A percentile compares a stretch with the other conserved stretches of the same genome.
phyloP scores from a whole-genome alignment of 2,888 invertebrate genomes.

The Leistus spinibarbis region DNA sequence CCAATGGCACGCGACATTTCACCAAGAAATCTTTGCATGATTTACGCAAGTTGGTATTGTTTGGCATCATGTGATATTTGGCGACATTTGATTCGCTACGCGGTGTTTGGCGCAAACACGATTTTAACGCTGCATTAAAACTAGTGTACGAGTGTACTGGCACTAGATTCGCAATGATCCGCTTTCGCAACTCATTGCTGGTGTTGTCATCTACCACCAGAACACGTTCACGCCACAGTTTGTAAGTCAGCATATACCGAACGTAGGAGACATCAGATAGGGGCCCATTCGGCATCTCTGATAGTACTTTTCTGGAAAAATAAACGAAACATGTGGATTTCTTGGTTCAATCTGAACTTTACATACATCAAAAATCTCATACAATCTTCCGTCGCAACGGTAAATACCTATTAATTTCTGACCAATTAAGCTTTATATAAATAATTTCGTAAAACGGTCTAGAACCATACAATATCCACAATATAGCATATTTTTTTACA shows the following conservation, averaged over 20 bases:
- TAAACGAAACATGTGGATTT: not conserved
- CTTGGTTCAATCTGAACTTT: not conserved
- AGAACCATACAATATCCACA: too few species aligned
- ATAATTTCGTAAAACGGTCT: too few species aligned
- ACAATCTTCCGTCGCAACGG: too few species aligned
- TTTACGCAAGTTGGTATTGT: slow-evolving; percentile 21
- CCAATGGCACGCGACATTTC: slow-evolving; percentile 9
- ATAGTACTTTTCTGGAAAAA: slow-evolving; percentile 27
- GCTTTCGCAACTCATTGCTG: not conserved
- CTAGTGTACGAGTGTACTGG: slow-evolving; percentile 11
- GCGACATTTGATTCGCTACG: slow-evolving; percentile 15
- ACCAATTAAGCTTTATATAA: too few species aligned
- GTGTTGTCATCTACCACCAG: slow-evolving; percentile 4
- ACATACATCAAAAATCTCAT: too few species aligned
- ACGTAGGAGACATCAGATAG: slow-evolving; percentile 25
- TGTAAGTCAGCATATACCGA: slow-evolving; percentile 27
- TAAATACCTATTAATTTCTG: too few species aligned
- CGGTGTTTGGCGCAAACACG: slow-evolving; percentile 12
- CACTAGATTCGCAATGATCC: slow-evolving; percentile 2
- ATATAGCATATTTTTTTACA: too few species aligned
- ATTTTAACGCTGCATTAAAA: slow-evolving; percentile 1
- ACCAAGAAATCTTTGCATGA: slow-evolving; percentile 20
- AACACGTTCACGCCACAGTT: slow-evolving; percentile 26
- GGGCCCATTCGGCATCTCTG: slow-evolving; percentile 21
- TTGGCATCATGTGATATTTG: slow-evolving; percentile 11